Evolutionary conservation across 30 jellyfish, hydroid and myxozoan genomes (phyloP).

Genomic region (Chironex yamaguchii): DNA sequence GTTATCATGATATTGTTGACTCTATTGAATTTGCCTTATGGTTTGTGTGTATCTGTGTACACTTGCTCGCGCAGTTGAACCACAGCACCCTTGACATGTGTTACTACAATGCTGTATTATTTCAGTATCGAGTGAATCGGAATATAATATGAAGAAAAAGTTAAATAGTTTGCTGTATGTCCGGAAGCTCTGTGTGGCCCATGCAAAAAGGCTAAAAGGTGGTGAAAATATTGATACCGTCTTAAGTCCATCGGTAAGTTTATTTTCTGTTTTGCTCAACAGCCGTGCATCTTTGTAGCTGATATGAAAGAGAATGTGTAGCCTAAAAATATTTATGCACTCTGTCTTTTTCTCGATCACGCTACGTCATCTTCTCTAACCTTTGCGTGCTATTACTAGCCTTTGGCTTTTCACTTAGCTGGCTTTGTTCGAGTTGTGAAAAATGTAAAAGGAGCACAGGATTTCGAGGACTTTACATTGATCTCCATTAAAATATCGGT

Average conservation of each 20-base stretch:
- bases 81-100: not conserved
- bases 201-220: slow-evolving; percentile 76
- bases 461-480: too few species aligned
- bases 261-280: not conserved
- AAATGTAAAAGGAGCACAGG: too few species aligned
- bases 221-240: slow-evolving; percentile 72
- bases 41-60: not conserved
- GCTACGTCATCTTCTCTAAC: too few species aligned
- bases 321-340: not conserved
- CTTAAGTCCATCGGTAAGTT: not conserved
- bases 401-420: too few species aligned
- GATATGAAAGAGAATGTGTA: too few species aligned
- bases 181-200: slow-evolving; percentile 93
- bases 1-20: too few species aligned
- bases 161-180: slow-evolving; percentile 92
- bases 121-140: slow-evolving; percentile 86
- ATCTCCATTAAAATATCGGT: too few species aligned
- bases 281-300: too few species aligned
- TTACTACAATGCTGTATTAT: not conserved
- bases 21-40: not conserved
- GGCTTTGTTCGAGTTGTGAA: too few species aligned
- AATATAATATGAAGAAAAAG: slow-evolving; percentile 74
- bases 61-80: not conserved
- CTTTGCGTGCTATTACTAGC: too few species aligned
- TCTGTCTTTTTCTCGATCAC: not conserved